These are phyloP conservation scores for Heptranchias perlo DNA, from an alignment of 2,113 vertebrate species.

Conservation along the genomic window DNA sequence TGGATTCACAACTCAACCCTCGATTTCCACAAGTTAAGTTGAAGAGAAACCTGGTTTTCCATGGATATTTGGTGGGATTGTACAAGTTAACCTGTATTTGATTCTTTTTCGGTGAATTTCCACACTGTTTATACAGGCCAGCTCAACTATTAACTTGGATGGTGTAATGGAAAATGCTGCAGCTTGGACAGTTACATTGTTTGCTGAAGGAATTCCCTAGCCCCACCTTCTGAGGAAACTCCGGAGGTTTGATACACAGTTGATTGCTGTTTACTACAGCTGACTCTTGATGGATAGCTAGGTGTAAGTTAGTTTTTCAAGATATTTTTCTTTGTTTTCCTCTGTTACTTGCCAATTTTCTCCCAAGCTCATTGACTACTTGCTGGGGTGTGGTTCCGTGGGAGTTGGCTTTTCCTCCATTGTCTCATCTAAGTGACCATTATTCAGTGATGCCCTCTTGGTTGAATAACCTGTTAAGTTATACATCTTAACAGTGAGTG, in stretches of 20 bases:
- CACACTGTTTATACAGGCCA: not conserved
- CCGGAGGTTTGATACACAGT: not conserved
- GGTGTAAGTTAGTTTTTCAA: not conserved
- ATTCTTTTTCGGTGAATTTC: not conserved
- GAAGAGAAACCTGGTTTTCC: not conserved
- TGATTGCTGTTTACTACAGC: not conserved
- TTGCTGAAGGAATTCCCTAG: slow-evolving; percentile 30
- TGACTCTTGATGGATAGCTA: not conserved
- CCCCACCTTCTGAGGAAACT: not conserved
- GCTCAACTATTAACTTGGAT: not conserved
- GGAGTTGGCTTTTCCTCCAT: no score
- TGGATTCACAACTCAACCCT: not conserved
- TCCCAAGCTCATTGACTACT: not conserved
- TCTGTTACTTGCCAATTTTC: not conserved
- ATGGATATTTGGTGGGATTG: not conserved
- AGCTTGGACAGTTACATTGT: not conserved
- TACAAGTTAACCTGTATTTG: not conserved
- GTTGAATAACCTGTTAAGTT: not conserved
- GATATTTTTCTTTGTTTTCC: not conserved
- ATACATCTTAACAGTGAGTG: not conserved
- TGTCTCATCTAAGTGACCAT: not conserved
- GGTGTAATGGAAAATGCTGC: not conserved
- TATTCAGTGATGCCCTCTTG: not conserved
- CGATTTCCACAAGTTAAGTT: not conserved
- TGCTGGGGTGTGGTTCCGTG: not conserved